Evolutionary conservation across 2,113 vertebrate genomes (phyloP), one percentile per base, ranked within the genome.

Genomic region (Periophthalmodon schlosseri): DNA sequence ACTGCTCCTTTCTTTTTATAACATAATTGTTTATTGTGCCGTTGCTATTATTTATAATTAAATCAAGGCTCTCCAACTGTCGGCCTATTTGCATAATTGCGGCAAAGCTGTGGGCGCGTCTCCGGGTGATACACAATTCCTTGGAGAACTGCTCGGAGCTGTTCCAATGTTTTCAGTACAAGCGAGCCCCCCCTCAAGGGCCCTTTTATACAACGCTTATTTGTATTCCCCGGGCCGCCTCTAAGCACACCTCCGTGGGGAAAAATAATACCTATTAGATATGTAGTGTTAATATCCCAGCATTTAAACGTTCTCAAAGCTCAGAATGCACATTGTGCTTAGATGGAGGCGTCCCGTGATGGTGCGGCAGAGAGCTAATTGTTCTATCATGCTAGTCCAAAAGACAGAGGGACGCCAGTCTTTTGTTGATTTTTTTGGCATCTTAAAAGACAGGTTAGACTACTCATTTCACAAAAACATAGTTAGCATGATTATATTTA

Each of bases 261-360:
- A 70, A 75, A 34, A 79, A 87, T 83, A 57, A 88, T 91, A 82
- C 73, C 72, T 84, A 85, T 85, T 73, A 87, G 74, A 75, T 73
- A 86, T 81, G 84, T 87, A 82, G 78, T 76, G 91, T 88, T 89
- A 86, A 87, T 87, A 70, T 33, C 73, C 70, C 60, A 74, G 80
- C 74, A 84, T 87, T 81, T 86, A 88, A 86, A 76, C 80, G 80
- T 77, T 85, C 71, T 1, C 86, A 69, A 86, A 87, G 82, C 80
- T 82, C 65, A 66, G 70, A 58, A 78, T 77, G 79, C 61, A 34
- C 70, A 64, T 79, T 83, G 80, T 80, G 74, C 74, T 28, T 76
- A 88, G 78, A 86, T 86, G 77, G 70, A 70, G 79, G 70, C 50
- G 75, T 73, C 77, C 77, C 46, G 57, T 75, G 75, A 67, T 72